These are phyloP conservation scores for Leptinotarsa peninsularis DNA, from an alignment of 2,888 invertebrate genomes.

Conservation along the genomic window DNA sequence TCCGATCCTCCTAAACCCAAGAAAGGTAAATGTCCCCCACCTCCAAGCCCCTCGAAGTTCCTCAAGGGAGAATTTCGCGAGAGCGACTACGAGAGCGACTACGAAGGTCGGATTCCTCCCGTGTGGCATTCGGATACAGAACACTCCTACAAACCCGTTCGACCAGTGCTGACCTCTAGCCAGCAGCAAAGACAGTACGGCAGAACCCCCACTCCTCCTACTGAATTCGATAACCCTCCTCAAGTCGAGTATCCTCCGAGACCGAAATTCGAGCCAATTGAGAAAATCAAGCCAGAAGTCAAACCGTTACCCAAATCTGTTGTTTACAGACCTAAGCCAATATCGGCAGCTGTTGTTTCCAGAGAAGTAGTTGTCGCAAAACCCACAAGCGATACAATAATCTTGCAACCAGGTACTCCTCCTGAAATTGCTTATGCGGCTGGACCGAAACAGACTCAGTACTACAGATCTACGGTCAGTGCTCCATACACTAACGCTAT, in stretches of 20 bases:
- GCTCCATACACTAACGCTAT: constrained; percentile 73
- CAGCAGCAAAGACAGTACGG: constrained; percentile 66
- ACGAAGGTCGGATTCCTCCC: constrained; percentile 74
- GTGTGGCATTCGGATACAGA: constrained; percentile 73
- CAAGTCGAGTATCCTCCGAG: constrained; percentile 64
- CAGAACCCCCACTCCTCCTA: constrained; percentile 71
- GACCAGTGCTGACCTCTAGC: constrained; percentile 70
- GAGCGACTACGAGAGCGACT: constrained; percentile 81
- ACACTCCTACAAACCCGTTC: constrained; percentile 70
- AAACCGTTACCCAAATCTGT: constrained; percentile 65
- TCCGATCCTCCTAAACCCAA: constrained; percentile 63
- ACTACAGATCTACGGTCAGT: constrained; percentile 70
- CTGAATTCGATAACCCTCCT: constrained; percentile 70
- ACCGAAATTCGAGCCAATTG: constrained; percentile 73
- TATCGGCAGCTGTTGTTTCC: constrained; percentile 60
- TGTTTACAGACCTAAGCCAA: constrained; percentile 70
- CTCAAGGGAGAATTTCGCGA: constrained; percentile 74
- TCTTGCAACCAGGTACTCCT: constrained; percentile 71
- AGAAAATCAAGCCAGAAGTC: constrained; percentile 63
- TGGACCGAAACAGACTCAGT: constrained; percentile 67
- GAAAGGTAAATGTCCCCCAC: constrained; percentile 66
- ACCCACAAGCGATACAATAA: constrained; percentile 54
- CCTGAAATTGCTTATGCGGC: constrained; percentile 72
- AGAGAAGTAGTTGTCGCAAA: constrained; percentile 60
- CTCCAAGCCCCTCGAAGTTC: constrained; percentile 76